Percentiles rank a stretch among this genome's conserved stretches.
These are phyloP conservation scores for Emmelina monodactyla DNA, from an alignment of 2,888 invertebrate species.

Conservation along the genomic window DNA sequence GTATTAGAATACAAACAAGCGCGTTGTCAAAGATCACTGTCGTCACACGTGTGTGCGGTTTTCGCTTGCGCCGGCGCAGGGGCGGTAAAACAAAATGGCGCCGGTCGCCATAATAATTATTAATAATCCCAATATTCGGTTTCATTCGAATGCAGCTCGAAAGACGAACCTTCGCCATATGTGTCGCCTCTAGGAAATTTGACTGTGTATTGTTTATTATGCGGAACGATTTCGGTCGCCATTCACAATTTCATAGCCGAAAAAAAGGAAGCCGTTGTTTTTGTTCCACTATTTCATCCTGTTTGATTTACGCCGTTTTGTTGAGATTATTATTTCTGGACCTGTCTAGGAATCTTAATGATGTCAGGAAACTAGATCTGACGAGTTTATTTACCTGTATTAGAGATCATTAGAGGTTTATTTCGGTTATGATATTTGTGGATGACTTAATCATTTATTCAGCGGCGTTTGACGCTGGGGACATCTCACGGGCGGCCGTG, in stretches of 20 bases:
- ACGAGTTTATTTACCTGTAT: conserved; percentile 60
- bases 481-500: conserved; percentile 62
- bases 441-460: conserved; percentile 60
- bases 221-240: conserved; percentile 44
- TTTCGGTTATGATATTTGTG: conserved; percentile 56
- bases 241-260: conserved; percentile 26
- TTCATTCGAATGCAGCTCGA: conserved; percentile 40
- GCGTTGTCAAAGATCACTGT: background rate
- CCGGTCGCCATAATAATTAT: conserved; percentile 47
- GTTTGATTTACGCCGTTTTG: background rate
- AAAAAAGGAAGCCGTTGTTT: conserved; percentile 19
- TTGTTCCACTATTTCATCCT: conserved; percentile 4
- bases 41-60: conserved; percentile 16
- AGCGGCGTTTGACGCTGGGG: conserved; percentile 40
- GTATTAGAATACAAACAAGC: no score
- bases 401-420: conserved; percentile 57
- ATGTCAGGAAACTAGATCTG: conserved; percentile 36
- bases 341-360: conserved; percentile 37
- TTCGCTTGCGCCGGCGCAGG: conserved; percentile 15
- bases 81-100: conserved; percentile 47
- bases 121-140: conserved; percentile 55
- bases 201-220: conserved; percentile 46
- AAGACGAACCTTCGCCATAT: conserved; percentile 45
- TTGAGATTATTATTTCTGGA: background rate
- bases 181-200: conserved; percentile 43